Evolutionary conservation across 1,140 invertebrate species (phyloP).

Genomic region (Papilio polyxenes): DNA sequence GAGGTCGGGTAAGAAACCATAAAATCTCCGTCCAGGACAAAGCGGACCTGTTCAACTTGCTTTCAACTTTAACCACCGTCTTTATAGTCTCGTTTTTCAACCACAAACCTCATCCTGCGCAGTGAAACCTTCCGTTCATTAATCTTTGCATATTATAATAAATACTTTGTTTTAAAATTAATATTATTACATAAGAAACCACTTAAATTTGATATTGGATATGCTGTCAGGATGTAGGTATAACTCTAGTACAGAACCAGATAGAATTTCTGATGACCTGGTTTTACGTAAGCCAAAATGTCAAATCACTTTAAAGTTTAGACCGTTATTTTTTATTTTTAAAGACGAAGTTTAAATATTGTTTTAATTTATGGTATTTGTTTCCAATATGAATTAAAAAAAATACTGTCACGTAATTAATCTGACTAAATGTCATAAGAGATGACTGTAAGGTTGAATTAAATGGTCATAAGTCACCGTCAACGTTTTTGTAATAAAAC

Average conservation of each 20-base stretch:
- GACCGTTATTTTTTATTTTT: background rate
- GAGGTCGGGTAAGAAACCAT: conserved; percentile 32
- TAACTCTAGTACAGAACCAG: background rate
- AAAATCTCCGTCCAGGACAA: conserved; percentile 22
- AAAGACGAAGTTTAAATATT: background rate
- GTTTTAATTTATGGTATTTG: background rate
- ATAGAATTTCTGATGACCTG: background rate
- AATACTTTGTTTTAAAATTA: background rate
- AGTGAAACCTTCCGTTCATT: conserved; percentile 35
- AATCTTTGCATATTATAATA: conserved; percentile 27
- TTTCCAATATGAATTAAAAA: background rate
- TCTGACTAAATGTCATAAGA: conserved; percentile 10
- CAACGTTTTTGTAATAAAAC: conserved; percentile 37
- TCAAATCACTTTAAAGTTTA: background rate
- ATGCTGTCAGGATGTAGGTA: background rate
- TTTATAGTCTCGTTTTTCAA: conserved; percentile 35
- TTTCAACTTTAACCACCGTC: conserved; percentile 32
- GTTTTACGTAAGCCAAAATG: background rate
- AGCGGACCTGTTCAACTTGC: conserved; percentile 25
- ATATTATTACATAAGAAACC: background rate
- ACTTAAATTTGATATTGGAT: background rate
- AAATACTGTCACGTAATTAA: background rate
- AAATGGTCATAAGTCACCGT: conserved; percentile 24
- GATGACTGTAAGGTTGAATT: conserved; percentile 31
- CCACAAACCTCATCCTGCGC: conserved; percentile 36